Conservation (phyloP, 2,797 vertebrate species). For the Choloepus didactylus region DNA sequence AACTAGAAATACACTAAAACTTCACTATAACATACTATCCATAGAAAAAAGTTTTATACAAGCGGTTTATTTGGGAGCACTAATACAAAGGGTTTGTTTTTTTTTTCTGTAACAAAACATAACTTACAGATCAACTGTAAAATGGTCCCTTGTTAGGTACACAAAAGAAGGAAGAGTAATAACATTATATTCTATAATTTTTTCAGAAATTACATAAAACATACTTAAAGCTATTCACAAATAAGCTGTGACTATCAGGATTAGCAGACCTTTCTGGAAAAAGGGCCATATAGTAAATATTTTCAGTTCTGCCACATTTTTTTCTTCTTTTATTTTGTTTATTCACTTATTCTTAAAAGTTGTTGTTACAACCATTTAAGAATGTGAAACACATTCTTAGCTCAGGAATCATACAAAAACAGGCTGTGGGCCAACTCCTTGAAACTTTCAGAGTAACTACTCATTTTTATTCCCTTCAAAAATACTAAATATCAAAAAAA, state of each 20-base stretch:
- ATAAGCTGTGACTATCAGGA: neutral
- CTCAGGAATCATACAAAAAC: neutral
- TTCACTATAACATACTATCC: neutral
- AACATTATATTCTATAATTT: neutral
- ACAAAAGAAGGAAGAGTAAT: neutral
- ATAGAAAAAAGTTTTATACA: neutral
- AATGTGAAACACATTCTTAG: neutral
- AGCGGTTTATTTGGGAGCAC: neutral
- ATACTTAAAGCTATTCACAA: conserved; percentile 21
- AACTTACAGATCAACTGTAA: neutral
- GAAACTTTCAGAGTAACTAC: neutral
- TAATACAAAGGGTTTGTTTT: neutral
- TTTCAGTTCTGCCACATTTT: neutral
- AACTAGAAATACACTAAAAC: neutral
- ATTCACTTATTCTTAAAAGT: neutral
- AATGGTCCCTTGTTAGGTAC: neutral
- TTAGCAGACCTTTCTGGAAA: neutral
- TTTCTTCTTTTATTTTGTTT: neutral
- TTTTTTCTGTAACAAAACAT: neutral
- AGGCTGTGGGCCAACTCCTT: neutral
- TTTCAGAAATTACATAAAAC: conserved; percentile 25
- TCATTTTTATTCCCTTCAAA: conserved; percentile 16
- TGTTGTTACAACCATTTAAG: neutral
- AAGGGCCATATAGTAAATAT: neutral
- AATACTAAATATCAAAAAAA: neutral